Evolutionary conservation across 2,888 invertebrate species (phyloP).

Genomic region (Laspeyria flexula): DNA sequence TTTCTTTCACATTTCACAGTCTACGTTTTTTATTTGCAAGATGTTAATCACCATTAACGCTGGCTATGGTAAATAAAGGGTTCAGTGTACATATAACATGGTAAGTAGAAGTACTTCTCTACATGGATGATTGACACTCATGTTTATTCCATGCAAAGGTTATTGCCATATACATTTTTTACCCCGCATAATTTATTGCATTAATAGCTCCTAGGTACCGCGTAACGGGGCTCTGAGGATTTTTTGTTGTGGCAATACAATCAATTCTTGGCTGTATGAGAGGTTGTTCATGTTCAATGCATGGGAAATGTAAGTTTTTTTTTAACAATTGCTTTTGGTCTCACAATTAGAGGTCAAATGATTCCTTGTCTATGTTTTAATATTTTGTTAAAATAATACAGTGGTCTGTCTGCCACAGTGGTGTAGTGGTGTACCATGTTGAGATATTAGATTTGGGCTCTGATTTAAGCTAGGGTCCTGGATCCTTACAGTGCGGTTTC

Average conservation of each 20-base stretch:
- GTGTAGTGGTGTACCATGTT: too few species aligned
- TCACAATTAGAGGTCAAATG: constrained; percentile 1
- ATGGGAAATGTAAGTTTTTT: constrained; percentile 26
- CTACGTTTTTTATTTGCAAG: too few species aligned
- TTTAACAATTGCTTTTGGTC: constrained; percentile 17
- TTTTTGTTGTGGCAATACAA: constrained; percentile 34
- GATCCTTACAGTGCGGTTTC: too few species aligned
- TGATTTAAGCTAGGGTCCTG: too few species aligned
- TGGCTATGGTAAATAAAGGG: too few species aligned
- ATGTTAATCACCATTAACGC: too few species aligned
- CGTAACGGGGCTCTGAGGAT: constrained; percentile 18
- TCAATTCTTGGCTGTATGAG: constrained; percentile 36
- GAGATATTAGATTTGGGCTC: too few species aligned
- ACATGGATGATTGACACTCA: neutral
- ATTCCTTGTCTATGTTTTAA: constrained; percentile 3
- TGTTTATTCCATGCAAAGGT: constrained; percentile 5
- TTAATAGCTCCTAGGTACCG: constrained; percentile 17
- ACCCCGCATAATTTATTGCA: neutral
- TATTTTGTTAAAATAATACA: too few species aligned
- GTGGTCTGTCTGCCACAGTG: too few species aligned
- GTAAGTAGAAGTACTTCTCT: neutral
- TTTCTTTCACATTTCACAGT: too few species aligned
- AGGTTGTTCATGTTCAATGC: constrained; percentile 29
- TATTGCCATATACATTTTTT: constrained; percentile 16
- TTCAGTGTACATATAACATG: neutral